Evolutionary conservation across 2,113 vertebrate genomes (phyloP), one percentile per base, ranked within the genome.

Genomic region (Apus apus): DNA sequence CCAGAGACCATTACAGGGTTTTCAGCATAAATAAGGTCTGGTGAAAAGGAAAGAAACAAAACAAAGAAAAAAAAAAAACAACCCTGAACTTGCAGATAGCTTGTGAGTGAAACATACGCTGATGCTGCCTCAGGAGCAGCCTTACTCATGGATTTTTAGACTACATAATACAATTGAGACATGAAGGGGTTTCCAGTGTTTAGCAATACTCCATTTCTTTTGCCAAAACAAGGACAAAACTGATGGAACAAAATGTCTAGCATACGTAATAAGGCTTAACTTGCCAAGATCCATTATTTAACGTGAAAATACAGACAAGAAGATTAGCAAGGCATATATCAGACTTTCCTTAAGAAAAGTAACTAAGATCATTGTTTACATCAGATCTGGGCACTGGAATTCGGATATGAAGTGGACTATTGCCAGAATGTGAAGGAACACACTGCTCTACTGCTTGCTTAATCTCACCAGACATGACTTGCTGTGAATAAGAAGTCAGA

Each of bases 141-240:
- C 53, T 95, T 86, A 90, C 66, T 93, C 93, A 97, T 72, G 60
- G 54, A 58, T 61, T 76, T 86, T 94, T n/a, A 58, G 27, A 36
- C 30, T 30, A 23, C 5, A 1, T 78, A 74, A 94, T 40, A 54
- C 64, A 72, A 57, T 3, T 79, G 36, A 87, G 65, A 64, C 74
- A 95, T 29, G 5, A 85, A 90, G 90, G 79, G 56, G 83, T 93
- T 96, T 96, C 92, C 82, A 58, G 0, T 34, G 38, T 95, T 94
- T 87, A 85, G 94, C 95, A 96, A 95, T 66, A 91, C 7, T 23
- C 5, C 3, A 9, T 15, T 46, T 85, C 68, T 94, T 92, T 71
- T 71, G 62, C 70, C 72, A 88, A 81, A 94, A 85, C 5, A 51
- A 67, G n/a, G n/a, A 40, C 14, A 60, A 34, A 94, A 92, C 68